phyloP scores from a whole-genome alignment of 2,888 invertebrate species.

The Drosophila cracens region DNA sequence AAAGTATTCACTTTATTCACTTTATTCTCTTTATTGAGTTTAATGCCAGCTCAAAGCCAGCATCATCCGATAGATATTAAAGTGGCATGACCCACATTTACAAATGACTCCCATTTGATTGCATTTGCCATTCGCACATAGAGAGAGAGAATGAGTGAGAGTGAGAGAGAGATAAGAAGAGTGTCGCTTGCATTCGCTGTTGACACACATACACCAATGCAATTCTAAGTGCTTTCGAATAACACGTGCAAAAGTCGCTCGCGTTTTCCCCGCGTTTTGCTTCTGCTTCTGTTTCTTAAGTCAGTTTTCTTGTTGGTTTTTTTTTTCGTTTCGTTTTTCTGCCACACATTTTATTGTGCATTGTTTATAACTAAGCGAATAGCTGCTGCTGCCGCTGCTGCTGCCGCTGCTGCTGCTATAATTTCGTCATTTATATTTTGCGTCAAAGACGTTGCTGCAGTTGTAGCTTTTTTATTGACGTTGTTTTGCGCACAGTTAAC shows the following conservation, averaged over 20 bases:
- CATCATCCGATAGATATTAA: background rate
- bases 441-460: conserved; percentile 35
- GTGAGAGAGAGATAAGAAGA: background rate
- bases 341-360: conserved; percentile 67
- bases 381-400: conserved; percentile 15
- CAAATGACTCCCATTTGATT: background rate
- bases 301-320: conserved; percentile 1
- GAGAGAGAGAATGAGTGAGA: background rate
- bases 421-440: conserved; percentile 74
- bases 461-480: conserved; percentile 49
- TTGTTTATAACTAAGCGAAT: conserved; percentile 62
- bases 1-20: background rate
- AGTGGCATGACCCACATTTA: conserved; percentile 3
- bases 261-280: conserved; percentile 50
- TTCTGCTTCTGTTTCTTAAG: conserved; percentile 11
- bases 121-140: background rate
- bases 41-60: background rate
- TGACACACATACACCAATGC: background rate
- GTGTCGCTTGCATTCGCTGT: background rate
- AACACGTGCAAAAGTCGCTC: conserved; percentile 39
- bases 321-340: conserved; percentile 27
- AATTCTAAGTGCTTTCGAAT: conserved; percentile 8
- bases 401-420: conserved; percentile 38
- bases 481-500: conserved; percentile 71
- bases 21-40: background rate